Conservation (phyloP, 2,888 invertebrate genomes). For the Polydesmus complanatus region DNA sequence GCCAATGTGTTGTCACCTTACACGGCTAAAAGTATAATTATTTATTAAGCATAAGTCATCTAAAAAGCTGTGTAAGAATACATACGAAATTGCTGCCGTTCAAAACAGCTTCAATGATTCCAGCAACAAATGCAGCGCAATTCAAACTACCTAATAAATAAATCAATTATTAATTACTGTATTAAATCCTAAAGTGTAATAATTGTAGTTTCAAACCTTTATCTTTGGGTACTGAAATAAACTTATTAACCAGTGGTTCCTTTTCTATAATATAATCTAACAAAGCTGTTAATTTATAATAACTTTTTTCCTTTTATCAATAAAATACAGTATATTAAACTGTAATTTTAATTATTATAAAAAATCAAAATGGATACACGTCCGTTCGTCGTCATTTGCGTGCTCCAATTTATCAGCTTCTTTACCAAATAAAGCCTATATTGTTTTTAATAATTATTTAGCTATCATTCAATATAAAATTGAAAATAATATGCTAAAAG, state of each 20-base stretch:
- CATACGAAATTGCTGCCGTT: constrained; percentile 92
- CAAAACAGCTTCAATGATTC: constrained; percentile 91
- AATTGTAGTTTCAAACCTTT: too few species aligned
- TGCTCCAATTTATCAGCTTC: constrained; percentile 98
- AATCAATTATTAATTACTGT: neutral
- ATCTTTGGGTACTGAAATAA: constrained; percentile 94
- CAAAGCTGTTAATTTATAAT: constrained; percentile 3
- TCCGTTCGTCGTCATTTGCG: constrained; percentile 94
- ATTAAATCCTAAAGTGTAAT: too few species aligned
- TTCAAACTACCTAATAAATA: constrained; percentile 56
- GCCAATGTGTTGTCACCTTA: constrained; percentile 97
- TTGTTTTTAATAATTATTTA: constrained; percentile 4
- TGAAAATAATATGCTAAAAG: neutral
- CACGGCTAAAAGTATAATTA: constrained; percentile 58
- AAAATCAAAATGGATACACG: constrained; percentile 42
- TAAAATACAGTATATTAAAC: constrained; percentile 2
- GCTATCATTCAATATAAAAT: constrained; percentile 2
- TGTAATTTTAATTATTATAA: neutral
- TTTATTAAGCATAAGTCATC: neutral
- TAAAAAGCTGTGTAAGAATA: constrained; percentile 24
- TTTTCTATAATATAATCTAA: constrained; percentile 90
- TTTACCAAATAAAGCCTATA: constrained; percentile 79
- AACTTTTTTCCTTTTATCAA: constrained; percentile 1
- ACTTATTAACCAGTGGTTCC: constrained; percentile 91
- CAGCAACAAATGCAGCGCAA: constrained; percentile 96